Evolutionary conservation across 2,888 invertebrate genomes (phyloP).

Genomic region (Cataglyphis cursor): DNA sequence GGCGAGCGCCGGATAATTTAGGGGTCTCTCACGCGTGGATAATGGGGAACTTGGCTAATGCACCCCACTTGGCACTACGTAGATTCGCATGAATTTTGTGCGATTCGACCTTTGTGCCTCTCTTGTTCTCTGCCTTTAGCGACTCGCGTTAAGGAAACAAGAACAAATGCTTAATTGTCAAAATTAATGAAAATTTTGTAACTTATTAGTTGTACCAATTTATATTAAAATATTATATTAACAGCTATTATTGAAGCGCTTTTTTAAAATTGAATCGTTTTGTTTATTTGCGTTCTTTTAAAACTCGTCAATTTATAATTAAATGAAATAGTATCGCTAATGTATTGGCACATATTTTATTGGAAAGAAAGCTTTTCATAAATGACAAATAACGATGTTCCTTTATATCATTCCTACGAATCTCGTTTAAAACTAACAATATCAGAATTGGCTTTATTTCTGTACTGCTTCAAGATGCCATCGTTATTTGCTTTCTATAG

Average conservation of each 20-base stretch:
- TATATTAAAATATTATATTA: neutral
- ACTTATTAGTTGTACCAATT: neutral
- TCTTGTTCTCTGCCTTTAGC: constrained; percentile 42
- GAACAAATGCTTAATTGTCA: constrained; percentile 10
- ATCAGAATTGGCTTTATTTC: constrained; percentile 82
- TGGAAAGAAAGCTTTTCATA: neutral
- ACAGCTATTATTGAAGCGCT: neutral
- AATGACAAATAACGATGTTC: neutral
- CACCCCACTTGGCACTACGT: constrained; percentile 85
- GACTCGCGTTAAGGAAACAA: constrained; percentile 34
- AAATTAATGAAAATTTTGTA: neutral
- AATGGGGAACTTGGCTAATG: constrained; percentile 86
- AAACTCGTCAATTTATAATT: neutral
- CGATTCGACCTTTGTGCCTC: constrained; percentile 60
- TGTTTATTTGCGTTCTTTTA: neutral
- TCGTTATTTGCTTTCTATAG: constrained; percentile 48
- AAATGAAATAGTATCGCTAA: neutral
- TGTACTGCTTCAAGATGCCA: constrained; percentile 56
- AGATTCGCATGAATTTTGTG: constrained; percentile 79
- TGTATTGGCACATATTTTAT: neutral
- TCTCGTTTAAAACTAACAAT: constrained; percentile 73
- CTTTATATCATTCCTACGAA: neutral
- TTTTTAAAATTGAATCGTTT: neutral
- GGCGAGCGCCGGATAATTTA: constrained; percentile 85
- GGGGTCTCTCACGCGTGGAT: constrained; percentile 86